These are phyloP conservation scores for Bubo bubo DNA, from an alignment of 2,113 vertebrate genomes.

Conservation along the genomic window DNA sequence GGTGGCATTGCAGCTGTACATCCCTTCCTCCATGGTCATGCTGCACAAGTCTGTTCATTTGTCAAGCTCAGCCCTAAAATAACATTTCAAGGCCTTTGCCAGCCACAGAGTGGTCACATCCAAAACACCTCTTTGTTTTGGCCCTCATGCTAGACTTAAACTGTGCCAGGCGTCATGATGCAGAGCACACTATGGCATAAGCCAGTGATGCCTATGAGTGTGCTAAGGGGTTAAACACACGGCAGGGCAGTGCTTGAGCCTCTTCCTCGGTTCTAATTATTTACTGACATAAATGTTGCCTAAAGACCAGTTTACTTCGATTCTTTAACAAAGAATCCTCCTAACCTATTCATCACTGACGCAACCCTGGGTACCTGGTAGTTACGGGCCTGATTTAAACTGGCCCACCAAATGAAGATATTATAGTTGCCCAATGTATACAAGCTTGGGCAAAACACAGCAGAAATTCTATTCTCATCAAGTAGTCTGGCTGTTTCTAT, in stretches of 20 bases:
- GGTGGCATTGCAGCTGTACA: background rate
- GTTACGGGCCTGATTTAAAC: background rate
- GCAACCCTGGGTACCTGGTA: background rate
- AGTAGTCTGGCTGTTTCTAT: background rate
- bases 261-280: background rate
- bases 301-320: background rate
- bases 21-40: background rate
- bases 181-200: background rate
- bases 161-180: background rate
- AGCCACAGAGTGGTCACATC: background rate
- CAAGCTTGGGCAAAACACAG: background rate
- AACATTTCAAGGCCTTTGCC: background rate
- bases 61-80: background rate
- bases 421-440: background rate
- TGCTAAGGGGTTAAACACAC: background rate
- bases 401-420: background rate
- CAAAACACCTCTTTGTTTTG: background rate
- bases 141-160: background rate
- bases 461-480: background rate
- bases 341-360: background rate
- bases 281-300: background rate
- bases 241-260: background rate
- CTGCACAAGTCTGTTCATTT: background rate
- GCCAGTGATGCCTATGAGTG: background rate
- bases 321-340: background rate